Conservation (phyloP, 2,888 invertebrate genomes). For the Pterostichus madidus region DNA sequence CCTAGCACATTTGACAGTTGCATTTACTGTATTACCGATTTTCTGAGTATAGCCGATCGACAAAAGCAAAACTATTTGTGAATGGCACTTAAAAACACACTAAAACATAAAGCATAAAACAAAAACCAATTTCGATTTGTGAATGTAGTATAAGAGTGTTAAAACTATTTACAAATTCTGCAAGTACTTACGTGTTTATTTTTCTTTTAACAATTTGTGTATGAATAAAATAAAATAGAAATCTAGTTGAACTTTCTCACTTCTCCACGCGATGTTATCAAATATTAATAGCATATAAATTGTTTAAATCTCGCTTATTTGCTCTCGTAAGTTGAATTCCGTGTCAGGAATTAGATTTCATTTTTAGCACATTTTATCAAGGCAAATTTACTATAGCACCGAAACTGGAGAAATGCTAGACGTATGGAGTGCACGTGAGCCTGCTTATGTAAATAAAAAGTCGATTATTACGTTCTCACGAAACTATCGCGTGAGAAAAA, state of each 20-base stretch:
- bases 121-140: too few species aligned
- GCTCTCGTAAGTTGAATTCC: not conserved
- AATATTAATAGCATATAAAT: slow-evolving; percentile 11
- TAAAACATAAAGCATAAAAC: too few species aligned
- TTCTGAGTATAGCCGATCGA: too few species aligned
- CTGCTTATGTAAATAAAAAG: slow-evolving; percentile 62
- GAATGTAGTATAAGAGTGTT: too few species aligned
- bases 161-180: too few species aligned
- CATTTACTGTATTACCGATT: too few species aligned
- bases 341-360: not conserved
- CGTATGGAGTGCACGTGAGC: slow-evolving; percentile 37
- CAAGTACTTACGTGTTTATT: too few species aligned
- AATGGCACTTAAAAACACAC: too few species aligned
- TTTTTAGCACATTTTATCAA: slow-evolving; percentile 4
- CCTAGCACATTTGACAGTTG: too few species aligned
- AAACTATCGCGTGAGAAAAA: slow-evolving; percentile 55
- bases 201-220: too few species aligned
- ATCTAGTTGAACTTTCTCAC: not conserved
- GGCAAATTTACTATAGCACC: slow-evolving; percentile 14
- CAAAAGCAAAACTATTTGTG: too few species aligned
- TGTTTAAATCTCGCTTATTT: slow-evolving; percentile 5
- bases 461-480: slow-evolving; percentile 61
- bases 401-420: slow-evolving; percentile 8
- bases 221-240: not conserved
- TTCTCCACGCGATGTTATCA: not conserved